A percentile compares a stretch with the other conserved stretches of the same genome.
These are phyloP conservation scores for Malacoctenus gilli DNA, from an alignment of 2,797 vertebrate genomes.

Conservation along the genomic window DNA sequence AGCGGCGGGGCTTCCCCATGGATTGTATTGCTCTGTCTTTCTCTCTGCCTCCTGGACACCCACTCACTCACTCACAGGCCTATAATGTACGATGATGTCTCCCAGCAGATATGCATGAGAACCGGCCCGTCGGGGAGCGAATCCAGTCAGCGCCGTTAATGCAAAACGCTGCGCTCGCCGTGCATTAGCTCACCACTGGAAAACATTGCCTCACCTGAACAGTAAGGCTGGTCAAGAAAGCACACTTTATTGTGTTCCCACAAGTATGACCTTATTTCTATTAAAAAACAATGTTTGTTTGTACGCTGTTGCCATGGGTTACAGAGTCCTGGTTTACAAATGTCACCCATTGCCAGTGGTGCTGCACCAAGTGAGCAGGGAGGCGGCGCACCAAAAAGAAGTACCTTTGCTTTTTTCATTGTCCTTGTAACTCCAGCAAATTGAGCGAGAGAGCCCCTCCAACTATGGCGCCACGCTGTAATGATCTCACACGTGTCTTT, in stretches of 20 bases:
- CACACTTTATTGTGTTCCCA: not conserved
- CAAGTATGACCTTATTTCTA: conserved; percentile 1
- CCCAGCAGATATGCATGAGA: conserved; percentile 63
- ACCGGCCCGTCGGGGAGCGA: conserved; percentile 19
- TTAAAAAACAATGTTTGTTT: too few relatives aligned
- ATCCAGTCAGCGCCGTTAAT: conserved; percentile 30
- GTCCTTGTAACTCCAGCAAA: too few relatives aligned
- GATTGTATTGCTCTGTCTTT: conserved; percentile 47
- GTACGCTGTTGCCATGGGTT: too few relatives aligned
- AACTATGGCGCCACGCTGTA: too few relatives aligned
- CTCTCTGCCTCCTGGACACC: conserved; percentile 33
- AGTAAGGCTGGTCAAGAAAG: conserved; percentile 9
- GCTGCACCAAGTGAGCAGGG: too few relatives aligned
- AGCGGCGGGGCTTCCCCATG: conserved; percentile 61
- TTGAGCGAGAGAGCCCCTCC: too few relatives aligned
- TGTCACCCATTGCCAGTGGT: too few relatives aligned
- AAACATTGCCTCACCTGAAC: conserved; percentile 46
- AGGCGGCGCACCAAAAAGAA: too few relatives aligned
- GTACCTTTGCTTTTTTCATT: too few relatives aligned
- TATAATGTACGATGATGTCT: conserved; percentile 52
- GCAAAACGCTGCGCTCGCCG: conserved; percentile 19
- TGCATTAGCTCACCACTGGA: conserved; percentile 40
- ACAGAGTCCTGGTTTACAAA: too few relatives aligned
- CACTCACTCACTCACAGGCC: conserved; percentile 22
- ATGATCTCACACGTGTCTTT: too few relatives aligned